Base-by-base conservation (phyloP, 2,888 invertebrate genomes). In the Cheilosia impressa region DNA sequence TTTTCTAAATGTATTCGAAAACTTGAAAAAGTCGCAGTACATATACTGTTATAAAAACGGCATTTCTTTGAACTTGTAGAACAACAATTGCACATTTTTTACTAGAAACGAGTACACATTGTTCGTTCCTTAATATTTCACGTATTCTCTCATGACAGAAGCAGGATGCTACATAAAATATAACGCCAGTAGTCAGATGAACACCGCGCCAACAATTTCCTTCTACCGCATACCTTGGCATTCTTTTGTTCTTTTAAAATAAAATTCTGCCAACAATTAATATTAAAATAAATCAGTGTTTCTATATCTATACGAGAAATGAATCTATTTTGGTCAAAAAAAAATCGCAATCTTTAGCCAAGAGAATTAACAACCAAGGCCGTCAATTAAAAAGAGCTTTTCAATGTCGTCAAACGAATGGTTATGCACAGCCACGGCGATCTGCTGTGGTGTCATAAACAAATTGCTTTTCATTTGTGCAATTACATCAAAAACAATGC, bases 381-480 rank as follows among this genome's bases (percentile, higher is more conserved):
- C 34, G 66, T 66, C 50, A 66, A 72, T 60, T 79, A 65, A 72
- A 66, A 34, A 62, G 4, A 27, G 13, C 34, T 17, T 19, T 47
- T 17, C 71, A 82, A 66, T 71, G 66, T 55, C 75, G 57, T 34
- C 50, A 27, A n/a, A 13, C 69, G 63, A 60, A 62, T 77, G 4
- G 60, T 41, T 13, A 4, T 53, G 55, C 19, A 17, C 55, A 19
- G 47, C 53, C 10, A 9, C 22, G 27, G 1, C 31, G 10, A 22
- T 10, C 17, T 1, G 38, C 4, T 57, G 6, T 24, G 34, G 45
- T 71, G 47, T 31, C 68, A 63, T 47, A 47, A 47, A 75, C 19
- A 38, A 75, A 81, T 81, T 68, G 62, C 9, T 63, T 68, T 75
- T 55, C 60, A 73, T 80, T 69, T 75, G 69, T 69, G 75, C 50